Evolutionary conservation across 2,797 vertebrate genomes (phyloP).

Genomic region (Rhabdophis nuchalis): DNA sequence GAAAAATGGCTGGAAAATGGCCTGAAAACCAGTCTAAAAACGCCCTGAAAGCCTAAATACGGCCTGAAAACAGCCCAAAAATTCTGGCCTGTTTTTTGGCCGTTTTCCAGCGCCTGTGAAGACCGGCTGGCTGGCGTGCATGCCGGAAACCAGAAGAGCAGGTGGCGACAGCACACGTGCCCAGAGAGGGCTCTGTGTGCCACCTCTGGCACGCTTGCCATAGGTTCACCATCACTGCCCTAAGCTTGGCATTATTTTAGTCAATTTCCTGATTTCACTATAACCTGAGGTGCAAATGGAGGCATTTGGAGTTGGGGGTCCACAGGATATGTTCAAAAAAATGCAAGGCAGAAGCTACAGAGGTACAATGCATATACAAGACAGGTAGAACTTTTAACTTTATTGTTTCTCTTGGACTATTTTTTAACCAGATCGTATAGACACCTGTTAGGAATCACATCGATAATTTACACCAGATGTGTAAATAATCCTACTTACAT

Average conservation of each 20-base stretch:
- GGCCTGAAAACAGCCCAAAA: too few relatives aligned
- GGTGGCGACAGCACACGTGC: too few relatives aligned
- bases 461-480: neutral
- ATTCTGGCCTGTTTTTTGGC: too few relatives aligned
- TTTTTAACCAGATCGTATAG: neutral
- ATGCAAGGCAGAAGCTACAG: neutral
- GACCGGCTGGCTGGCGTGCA: too few relatives aligned
- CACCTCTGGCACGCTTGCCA: too few relatives aligned
- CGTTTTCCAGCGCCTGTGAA: too few relatives aligned
- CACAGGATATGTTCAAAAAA: neutral
- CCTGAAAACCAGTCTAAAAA: too few relatives aligned
- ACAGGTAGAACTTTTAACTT: neutral
- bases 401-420: neutral
- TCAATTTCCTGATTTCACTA: neutral
- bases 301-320: neutral
- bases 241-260: neutral
- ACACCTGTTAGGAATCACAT: neutral
- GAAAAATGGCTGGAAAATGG: too few relatives aligned
- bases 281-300: neutral
- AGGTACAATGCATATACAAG: neutral
- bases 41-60: too few relatives aligned
- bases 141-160: too few relatives aligned
- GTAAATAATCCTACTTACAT: neutral
- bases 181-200: too few relatives aligned
- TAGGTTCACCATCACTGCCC: too few relatives aligned